These are phyloP conservation scores for Sminthopsis crassicaudata DNA, from an alignment of 2,113 vertebrate species.

Conservation along the genomic window DNA sequence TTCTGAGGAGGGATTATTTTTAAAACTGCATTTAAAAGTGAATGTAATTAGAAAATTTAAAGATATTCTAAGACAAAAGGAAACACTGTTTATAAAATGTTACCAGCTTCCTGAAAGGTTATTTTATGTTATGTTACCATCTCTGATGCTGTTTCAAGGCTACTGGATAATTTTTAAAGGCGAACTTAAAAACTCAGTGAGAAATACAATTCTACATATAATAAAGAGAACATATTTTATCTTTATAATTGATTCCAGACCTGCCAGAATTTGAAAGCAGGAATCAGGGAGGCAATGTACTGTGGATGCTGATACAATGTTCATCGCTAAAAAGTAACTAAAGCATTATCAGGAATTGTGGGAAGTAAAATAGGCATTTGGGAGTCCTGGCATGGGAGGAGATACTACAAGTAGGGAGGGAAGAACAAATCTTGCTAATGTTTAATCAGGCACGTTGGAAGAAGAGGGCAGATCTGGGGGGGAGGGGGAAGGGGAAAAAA, in stretches of 20 bases:
- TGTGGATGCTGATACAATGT: not conserved
- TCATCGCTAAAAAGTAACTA: not conserved
- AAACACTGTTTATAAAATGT: not conserved
- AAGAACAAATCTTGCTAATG: not conserved
- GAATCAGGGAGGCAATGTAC: not conserved
- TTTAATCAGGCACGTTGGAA: not conserved
- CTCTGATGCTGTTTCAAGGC: not conserved
- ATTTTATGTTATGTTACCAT: not conserved
- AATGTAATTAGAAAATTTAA: not conserved
- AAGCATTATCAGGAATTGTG: not conserved
- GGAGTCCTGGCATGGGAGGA: not conserved
- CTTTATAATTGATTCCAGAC: not conserved
- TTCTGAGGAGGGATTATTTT: too few relatives aligned
- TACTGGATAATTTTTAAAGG: not conserved
- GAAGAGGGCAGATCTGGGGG: not conserved
- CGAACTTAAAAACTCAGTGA: not conserved
- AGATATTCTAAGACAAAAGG: not conserved
- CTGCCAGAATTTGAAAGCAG: not conserved
- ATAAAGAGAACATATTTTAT: not conserved
- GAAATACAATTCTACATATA: not conserved
- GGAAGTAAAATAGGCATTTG: not conserved
- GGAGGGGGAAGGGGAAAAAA: not conserved
- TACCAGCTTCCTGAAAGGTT: not conserved
- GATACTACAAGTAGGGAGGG: not conserved
- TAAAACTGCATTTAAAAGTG: not conserved